phyloP scores from a whole-genome alignment of 2,797 vertebrate species.

The Siniperca undulata region DNA sequence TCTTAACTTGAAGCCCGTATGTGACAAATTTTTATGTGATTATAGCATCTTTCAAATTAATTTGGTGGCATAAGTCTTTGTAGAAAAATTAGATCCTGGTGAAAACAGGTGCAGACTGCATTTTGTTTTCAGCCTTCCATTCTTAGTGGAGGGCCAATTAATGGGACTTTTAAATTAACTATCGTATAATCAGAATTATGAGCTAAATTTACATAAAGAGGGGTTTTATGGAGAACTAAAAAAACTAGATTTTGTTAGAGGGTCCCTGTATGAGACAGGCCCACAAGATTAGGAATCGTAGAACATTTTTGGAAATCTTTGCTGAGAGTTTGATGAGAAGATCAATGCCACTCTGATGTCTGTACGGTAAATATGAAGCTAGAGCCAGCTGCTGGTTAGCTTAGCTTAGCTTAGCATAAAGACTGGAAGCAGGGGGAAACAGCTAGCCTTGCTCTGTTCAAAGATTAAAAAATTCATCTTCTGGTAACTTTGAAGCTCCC shows the following conservation, averaged over 20 bases:
- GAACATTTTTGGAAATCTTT: not conserved
- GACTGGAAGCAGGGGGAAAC: not conserved
- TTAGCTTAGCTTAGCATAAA: not conserved
- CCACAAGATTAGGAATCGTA: not conserved
- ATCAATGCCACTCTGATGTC: not conserved
- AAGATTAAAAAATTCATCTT: too few species aligned
- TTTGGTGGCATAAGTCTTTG: not conserved
- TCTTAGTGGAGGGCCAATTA: too few species aligned
- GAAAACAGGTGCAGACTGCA: not conserved
- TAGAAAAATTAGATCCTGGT: not conserved
- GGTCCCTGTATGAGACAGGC: not conserved
- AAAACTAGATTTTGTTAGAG: too few species aligned
- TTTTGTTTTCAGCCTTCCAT: not conserved
- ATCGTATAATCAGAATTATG: not conserved
- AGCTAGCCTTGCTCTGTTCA: not conserved
- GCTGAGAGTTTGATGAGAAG: not conserved
- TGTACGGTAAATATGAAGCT: not conserved
- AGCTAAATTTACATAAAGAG: not conserved
- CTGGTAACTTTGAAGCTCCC: too few species aligned
- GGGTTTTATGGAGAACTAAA: not conserved
- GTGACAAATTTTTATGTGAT: not conserved
- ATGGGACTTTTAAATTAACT: not conserved
- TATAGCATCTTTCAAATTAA: slow-evolving; percentile 2
- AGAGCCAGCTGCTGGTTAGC: not conserved
- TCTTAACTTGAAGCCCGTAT: not conserved